Evolutionary conservation across 2,797 vertebrate genomes (phyloP).

Genomic region (Sparus aurata): DNA sequence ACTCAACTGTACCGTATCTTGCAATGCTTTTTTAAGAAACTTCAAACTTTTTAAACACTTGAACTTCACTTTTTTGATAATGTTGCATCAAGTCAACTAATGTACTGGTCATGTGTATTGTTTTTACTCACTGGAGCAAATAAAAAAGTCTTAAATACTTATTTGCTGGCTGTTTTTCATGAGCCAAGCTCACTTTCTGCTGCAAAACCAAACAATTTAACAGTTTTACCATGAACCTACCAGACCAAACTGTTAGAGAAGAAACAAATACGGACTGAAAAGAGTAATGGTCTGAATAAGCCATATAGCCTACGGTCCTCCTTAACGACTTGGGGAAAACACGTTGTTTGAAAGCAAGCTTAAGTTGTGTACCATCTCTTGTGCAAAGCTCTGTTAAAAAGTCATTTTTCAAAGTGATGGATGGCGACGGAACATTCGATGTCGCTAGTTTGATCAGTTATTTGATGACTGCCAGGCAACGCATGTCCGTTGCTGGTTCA

Average conservation of each 20-base stretch:
- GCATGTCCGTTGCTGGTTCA: conserved; percentile 23
- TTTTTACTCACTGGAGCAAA: conserved; percentile 16
- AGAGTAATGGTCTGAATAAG: conserved; percentile 8
- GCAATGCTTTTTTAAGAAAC: neutral
- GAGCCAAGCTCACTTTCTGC: neutral
- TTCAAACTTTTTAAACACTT: neutral
- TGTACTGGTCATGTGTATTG: conserved; percentile 21
- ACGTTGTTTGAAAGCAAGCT: neutral
- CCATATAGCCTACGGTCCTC: neutral
- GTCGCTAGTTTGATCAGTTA: conserved; percentile 39
- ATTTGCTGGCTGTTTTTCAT: neutral
- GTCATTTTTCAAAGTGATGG: conserved; percentile 38
- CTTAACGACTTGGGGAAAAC: neutral
- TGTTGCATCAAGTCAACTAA: conserved; percentile 21
- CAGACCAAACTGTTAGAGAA: neutral
- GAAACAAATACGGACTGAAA: neutral
- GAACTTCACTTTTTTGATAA: conserved; percentile 22
- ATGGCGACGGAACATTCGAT: conserved; percentile 27
- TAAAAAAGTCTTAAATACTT: conserved; percentile 31
- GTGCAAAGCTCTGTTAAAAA: conserved; percentile 28
- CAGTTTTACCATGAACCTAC: neutral
- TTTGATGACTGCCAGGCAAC: conserved; percentile 65
- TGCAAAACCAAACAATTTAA: neutral
- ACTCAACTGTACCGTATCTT: conserved; percentile 20
- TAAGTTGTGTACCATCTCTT: neutral